phyloP scores from a whole-genome alignment of 2,888 invertebrate genomes.

The Oscheius sp. region DNA sequence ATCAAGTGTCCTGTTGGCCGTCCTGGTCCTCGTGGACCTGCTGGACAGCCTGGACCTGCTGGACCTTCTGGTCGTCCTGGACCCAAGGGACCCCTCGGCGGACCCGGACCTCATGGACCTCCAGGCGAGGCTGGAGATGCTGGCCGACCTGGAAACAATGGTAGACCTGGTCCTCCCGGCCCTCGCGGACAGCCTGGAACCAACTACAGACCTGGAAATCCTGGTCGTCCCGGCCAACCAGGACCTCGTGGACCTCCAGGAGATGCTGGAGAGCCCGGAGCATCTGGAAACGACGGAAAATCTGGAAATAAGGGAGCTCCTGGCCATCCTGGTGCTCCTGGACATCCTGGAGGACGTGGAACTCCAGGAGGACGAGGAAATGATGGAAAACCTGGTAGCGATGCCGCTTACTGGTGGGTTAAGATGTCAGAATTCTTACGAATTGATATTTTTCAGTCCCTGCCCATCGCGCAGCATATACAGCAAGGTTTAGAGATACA shows the following conservation, averaged over 20 bases:
- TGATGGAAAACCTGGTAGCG: conserved; percentile 15
- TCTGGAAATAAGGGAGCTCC: conserved; percentile 12
- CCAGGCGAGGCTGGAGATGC: conserved; percentile 53
- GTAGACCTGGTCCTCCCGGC: conserved; percentile 52
- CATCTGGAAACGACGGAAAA: conserved; percentile 50
- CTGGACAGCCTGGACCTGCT: conserved; percentile 46
- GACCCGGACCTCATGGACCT: conserved; percentile 46
- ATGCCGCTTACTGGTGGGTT: conserved; percentile 21
- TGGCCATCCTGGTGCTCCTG: conserved; percentile 25
- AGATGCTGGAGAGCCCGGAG: conserved; percentile 50
- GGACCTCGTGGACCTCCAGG: conserved; percentile 57
- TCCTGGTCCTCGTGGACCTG: conserved; percentile 47
- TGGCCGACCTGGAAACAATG: conserved; percentile 49
- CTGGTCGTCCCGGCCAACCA: conserved; percentile 49
- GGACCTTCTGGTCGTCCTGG: conserved; percentile 53
- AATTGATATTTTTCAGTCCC: too few relatives aligned
- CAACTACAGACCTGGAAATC: conserved; percentile 50
- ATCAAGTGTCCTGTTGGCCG: conserved; percentile 52
- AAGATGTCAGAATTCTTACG: too few relatives aligned
- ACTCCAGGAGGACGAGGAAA: conserved; percentile 20
- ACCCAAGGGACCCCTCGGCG: conserved; percentile 51
- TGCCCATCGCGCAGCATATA: conserved; percentile 5
- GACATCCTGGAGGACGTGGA: conserved; percentile 49
- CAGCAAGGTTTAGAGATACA: too few relatives aligned
- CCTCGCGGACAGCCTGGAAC: conserved; percentile 53